phyloP scores from a whole-genome alignment of 2,113 vertebrate genomes.

The Raja brachyura region DNA sequence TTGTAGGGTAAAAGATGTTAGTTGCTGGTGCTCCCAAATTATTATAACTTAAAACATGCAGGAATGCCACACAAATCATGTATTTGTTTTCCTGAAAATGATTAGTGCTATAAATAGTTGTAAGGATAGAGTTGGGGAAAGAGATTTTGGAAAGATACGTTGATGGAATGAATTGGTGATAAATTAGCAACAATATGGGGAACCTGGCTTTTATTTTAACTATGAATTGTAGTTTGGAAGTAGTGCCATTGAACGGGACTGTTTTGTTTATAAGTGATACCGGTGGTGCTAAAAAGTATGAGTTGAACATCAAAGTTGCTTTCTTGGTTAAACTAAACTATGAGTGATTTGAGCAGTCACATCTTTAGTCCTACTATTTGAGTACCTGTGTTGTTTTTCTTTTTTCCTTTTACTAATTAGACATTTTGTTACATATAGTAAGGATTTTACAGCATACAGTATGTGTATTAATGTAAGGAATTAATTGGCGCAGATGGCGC shows the following conservation, averaged over 20 bases:
- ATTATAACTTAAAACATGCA: not conserved
- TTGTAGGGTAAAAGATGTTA: not conserved
- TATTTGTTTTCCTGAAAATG: not conserved
- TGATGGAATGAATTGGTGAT: not conserved
- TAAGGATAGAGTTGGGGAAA: not conserved
- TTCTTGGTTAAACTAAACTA: not conserved
- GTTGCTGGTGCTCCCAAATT: constrained; percentile 1
- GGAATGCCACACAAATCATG: not conserved
- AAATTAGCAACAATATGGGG: not conserved
- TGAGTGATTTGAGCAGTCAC: not conserved
- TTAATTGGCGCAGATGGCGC: too few species aligned
- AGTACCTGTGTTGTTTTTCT: not conserved
- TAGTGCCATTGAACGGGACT: not conserved
- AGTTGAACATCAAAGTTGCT: not conserved
- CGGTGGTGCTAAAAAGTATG: not conserved
- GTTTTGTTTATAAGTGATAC: not conserved
- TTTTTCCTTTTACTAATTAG: not conserved
- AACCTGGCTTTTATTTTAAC: not conserved
- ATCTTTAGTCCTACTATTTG: not conserved
- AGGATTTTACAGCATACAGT: not conserved
- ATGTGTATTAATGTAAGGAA: not conserved
- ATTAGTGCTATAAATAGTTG: not conserved
- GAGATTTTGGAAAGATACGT: not conserved
- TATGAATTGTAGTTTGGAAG: not conserved
- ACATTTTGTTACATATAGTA: not conserved